Conservation (phyloP, 1,140 invertebrate species). For the Sinella curviseta region DNA sequence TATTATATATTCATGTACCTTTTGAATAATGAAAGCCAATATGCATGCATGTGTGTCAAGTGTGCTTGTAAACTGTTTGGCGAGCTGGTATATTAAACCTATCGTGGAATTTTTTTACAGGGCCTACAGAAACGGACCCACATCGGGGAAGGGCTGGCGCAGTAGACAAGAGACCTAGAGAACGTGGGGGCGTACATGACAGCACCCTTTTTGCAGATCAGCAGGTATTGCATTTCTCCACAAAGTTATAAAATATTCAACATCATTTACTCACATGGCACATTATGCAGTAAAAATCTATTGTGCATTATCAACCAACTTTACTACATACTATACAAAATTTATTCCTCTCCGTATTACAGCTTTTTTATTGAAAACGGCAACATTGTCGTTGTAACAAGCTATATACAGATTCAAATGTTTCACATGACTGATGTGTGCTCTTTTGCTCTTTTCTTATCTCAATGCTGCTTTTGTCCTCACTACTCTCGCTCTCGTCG, state of each 20-base stretch:
- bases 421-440: background rate
- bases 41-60: background rate
- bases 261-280: no score
- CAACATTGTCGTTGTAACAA: background rate
- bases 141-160: background rate
- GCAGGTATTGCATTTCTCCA: slow-evolving; percentile 26
- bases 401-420: background rate
- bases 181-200: background rate
- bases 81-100: no score
- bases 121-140: background rate
- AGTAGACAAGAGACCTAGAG: background rate
- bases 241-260: background rate
- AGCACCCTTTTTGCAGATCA: slow-evolving; percentile 41
- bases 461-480: no score
- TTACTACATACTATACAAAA: no score
- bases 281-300: no score
- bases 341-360: no score
- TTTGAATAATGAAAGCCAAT: background rate
- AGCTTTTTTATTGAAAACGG: no score
- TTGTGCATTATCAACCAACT: no score
- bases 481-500: background rate
- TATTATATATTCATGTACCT: background rate
- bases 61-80: no score
- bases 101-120: background rate
- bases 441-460: background rate